phyloP scores from a whole-genome alignment of 2,888 invertebrate species.

The Amiota mariae region DNA sequence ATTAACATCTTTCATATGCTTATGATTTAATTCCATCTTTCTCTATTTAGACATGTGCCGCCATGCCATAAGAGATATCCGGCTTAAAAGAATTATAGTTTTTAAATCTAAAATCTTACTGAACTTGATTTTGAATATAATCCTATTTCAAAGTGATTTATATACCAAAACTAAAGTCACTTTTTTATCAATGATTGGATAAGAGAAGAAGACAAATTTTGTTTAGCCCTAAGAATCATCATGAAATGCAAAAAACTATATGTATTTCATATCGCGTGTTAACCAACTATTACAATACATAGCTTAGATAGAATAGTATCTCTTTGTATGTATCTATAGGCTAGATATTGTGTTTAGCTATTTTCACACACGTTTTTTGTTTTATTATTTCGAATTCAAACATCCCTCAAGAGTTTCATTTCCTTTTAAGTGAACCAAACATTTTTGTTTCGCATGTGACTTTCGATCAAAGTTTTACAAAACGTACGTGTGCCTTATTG shows the following conservation, averaged over 20 bases:
- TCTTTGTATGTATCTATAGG: not conserved
- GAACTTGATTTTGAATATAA: not conserved
- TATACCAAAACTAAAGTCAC: not conserved
- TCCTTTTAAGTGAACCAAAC: not conserved
- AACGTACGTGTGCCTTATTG: not conserved
- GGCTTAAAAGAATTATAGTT: not conserved
- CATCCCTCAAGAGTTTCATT: not conserved
- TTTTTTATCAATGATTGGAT: too few relatives aligned
- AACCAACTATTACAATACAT: constrained; percentile 59
- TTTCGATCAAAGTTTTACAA: not conserved
- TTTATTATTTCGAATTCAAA: not conserved
- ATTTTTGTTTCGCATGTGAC: not conserved
- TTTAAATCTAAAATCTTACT: not conserved
- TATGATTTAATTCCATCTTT: not conserved
- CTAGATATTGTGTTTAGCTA: not conserved
- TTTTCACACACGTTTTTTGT: not conserved
- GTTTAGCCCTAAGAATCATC: constrained; percentile 9
- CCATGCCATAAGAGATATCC: not conserved
- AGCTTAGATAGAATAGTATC: not conserved
- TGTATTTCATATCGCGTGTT: constrained; percentile 65
- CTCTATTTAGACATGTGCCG: not conserved
- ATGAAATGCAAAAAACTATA: constrained; percentile 53
- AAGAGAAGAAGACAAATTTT: not conserved
- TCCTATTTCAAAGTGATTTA: not conserved
- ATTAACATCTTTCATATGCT: not conserved